phyloP scores from a whole-genome alignment of 2,797 vertebrate genomes.

The Serranus cabrilla region DNA sequence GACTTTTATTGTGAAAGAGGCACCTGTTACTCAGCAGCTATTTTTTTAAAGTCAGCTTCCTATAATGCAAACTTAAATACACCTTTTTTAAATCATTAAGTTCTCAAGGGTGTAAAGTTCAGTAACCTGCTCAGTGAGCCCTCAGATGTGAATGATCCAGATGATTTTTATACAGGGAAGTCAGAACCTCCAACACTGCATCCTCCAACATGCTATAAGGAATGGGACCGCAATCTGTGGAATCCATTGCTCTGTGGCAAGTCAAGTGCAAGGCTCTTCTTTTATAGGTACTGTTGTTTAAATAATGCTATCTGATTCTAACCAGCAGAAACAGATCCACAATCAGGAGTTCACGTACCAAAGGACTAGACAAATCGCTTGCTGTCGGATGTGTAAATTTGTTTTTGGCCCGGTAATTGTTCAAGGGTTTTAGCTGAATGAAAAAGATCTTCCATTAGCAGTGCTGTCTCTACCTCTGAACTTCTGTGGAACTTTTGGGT shows the following conservation, averaged over 20 bases:
- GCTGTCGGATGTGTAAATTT: not conserved
- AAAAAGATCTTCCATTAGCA: not conserved
- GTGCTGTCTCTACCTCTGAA: not conserved
- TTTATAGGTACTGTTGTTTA: not conserved
- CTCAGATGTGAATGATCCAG: too few relatives aligned
- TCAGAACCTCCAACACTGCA: too few relatives aligned
- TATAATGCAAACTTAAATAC: too few relatives aligned
- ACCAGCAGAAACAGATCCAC: not conserved
- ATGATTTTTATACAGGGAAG: too few relatives aligned
- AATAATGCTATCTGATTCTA: slow-evolving; percentile 9
- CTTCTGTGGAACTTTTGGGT: not conserved
- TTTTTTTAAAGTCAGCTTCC: too few relatives aligned
- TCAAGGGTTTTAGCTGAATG: not conserved
- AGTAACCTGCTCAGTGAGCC: too few relatives aligned
- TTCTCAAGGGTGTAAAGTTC: too few relatives aligned
- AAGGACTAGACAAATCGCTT: not conserved
- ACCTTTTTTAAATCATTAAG: too few relatives aligned
- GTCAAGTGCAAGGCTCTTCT: not conserved
- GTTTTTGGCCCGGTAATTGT: not conserved
- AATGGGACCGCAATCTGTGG: slow-evolving; percentile 4
- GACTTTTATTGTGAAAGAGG: too few relatives aligned
- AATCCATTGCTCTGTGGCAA: not conserved
- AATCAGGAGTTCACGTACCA: not conserved
- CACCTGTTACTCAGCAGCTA: too few relatives aligned
- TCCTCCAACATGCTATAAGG: not conserved